Conservation (phyloP, 2,888 invertebrate genomes). For the Dione vanillae region DNA sequence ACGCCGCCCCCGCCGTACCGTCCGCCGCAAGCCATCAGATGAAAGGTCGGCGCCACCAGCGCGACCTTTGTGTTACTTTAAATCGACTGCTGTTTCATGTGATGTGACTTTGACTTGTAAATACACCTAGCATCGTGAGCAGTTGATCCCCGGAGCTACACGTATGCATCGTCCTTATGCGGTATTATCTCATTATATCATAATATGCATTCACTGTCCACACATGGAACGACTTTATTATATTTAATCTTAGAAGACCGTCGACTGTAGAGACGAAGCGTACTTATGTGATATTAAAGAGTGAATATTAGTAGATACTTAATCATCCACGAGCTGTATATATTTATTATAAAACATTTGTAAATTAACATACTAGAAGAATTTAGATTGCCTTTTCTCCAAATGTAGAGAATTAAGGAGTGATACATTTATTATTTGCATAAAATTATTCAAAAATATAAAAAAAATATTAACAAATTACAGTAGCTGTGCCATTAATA, state of each 20-base stretch:
- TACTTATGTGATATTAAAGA: slow-evolving; percentile 82
- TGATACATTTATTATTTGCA: background rate
- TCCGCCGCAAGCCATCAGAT: slow-evolving; percentile 80
- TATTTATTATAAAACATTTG: slow-evolving; percentile 55
- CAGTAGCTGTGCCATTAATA: slow-evolving; percentile 42
- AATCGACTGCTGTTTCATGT: slow-evolving; percentile 82
- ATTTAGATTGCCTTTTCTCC: slow-evolving; percentile 28
- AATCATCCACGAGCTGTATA: slow-evolving; percentile 69
- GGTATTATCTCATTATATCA: slow-evolving; percentile 72
- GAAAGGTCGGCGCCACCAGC: slow-evolving; percentile 62
- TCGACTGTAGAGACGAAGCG: slow-evolving; percentile 70
- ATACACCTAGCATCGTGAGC: slow-evolving; percentile 37
- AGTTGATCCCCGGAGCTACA: slow-evolving; percentile 39
- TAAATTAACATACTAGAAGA: slow-evolving; percentile 36
- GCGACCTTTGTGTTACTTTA: slow-evolving; percentile 62
- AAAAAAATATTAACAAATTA: slow-evolving; percentile 8
- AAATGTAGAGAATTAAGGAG: slow-evolving; percentile 26
- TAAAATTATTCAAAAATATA: slow-evolving; percentile 13
- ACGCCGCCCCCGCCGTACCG: slow-evolving; percentile 81
- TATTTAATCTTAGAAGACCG: slow-evolving; percentile 58
- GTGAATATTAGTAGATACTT: slow-evolving; percentile 71
- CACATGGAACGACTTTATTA: slow-evolving; percentile 69
- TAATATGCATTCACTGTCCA: slow-evolving; percentile 61
- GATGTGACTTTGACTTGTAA: slow-evolving; percentile 74
- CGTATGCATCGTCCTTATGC: slow-evolving; percentile 55